phyloP scores from a whole-genome alignment of 2,113 vertebrate species.

The Panthera leo region DNA sequence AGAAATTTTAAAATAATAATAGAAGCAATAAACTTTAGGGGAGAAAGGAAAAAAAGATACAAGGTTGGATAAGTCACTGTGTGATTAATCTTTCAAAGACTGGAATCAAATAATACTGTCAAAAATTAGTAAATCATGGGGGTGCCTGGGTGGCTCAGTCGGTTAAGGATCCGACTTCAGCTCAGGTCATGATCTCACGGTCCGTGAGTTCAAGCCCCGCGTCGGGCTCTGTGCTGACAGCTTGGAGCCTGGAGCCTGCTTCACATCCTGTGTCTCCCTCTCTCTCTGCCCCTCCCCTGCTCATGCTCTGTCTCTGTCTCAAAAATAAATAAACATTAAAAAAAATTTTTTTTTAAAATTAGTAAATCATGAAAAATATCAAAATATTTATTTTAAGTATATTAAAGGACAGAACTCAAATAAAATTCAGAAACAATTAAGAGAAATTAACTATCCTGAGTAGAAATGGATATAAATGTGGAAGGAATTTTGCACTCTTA shows the following conservation, averaged over 20 bases:
- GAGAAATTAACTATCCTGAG: not conserved
- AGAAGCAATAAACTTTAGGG: not conserved
- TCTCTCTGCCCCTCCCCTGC: too few relatives aligned
- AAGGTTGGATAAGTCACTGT: not conserved
- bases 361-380: not conserved
- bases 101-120: not conserved
- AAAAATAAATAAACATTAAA: too few relatives aligned
- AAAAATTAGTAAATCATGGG: not conserved
- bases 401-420: not conserved
- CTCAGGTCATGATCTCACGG: too few relatives aligned
- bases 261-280: too few relatives aligned
- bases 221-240: too few relatives aligned
- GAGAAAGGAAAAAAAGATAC: not conserved
- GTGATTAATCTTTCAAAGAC: not conserved
- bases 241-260: too few relatives aligned
- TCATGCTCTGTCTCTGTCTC: too few relatives aligned
- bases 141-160: too few relatives aligned
- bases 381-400: slow-evolving; percentile 13
- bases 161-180: too few relatives aligned
- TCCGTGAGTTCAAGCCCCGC: too few relatives aligned
- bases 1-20: slow-evolving; percentile 29
- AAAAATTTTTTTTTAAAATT: not conserved
- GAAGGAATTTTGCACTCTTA: not conserved
- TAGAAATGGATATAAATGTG: not conserved
- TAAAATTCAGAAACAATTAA: slow-evolving; percentile 8